Percentiles rank a stretch among this genome's conserved stretches.
Conservation (phyloP, 2,888 invertebrate genomes). For the Antheraea assamensis region DNA sequence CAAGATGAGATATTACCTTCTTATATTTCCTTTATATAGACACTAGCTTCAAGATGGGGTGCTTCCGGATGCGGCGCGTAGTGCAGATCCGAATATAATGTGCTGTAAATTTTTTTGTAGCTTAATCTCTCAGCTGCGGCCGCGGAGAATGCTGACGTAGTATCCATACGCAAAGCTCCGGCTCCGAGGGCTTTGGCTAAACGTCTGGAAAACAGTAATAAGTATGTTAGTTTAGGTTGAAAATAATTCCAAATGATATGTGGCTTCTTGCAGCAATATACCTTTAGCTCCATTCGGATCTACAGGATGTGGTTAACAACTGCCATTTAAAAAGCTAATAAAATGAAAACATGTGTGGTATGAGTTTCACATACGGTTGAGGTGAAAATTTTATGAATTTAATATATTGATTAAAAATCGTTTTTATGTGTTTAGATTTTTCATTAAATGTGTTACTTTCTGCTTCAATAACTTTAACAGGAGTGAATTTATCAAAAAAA, state of each 20-base stretch:
- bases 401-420: too few species aligned
- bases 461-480: too few species aligned
- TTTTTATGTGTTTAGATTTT: too few species aligned
- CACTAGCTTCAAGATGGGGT: conserved; percentile 84
- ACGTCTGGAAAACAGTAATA: conserved; percentile 42
- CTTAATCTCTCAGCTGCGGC: conserved; percentile 87
- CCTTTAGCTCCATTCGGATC: not conserved
- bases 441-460: too few species aligned
- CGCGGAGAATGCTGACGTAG: conserved; percentile 89
- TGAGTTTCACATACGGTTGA: too few species aligned
- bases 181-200: conserved; percentile 81
- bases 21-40: conserved; percentile 81
- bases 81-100: conserved; percentile 84
- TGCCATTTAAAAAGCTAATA: not conserved
- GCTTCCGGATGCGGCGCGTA: conserved; percentile 82
- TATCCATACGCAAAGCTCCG: conserved; percentile 86
- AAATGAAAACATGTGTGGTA: not conserved
- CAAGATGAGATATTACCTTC: conserved; percentile 32
- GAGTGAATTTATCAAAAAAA: too few species aligned
- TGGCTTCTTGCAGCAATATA: too few species aligned
- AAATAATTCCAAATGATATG: too few species aligned
- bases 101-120: conserved; percentile 85
- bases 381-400: too few species aligned
- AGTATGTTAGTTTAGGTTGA: too few species aligned
- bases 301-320: not conserved